phyloP scores from a whole-genome alignment of 1,140 invertebrate species.

The Archivesica marissinica region DNA sequence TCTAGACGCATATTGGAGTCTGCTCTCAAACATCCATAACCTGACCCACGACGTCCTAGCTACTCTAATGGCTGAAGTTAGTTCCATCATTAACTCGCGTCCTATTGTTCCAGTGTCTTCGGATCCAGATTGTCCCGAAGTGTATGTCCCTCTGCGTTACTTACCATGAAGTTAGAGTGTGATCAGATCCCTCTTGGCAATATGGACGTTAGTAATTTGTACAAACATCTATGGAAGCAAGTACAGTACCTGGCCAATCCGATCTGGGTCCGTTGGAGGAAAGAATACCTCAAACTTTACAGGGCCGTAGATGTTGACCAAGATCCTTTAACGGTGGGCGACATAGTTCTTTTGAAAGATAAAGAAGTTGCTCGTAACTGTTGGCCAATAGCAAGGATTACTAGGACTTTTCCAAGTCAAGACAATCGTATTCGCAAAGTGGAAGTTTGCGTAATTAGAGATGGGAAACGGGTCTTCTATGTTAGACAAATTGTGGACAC shows the following conservation, averaged over 20 bases:
- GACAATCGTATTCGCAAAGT: conserved; percentile 39
- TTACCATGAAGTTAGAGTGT: conserved; percentile 26
- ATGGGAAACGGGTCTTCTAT: not conserved
- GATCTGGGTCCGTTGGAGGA: conserved; percentile 58
- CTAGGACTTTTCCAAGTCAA: not conserved
- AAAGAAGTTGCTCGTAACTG: not conserved
- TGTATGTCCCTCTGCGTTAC: conserved; percentile 33
- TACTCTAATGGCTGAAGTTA: conserved; percentile 60
- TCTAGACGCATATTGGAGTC: conserved; percentile 46
- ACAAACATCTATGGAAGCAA: conserved; percentile 26
- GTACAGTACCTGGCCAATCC: conserved; percentile 46
- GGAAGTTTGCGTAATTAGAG: not conserved
- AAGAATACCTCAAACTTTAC: conserved; percentile 48
- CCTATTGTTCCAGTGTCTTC: conserved; percentile 55
- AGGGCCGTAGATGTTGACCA: conserved; percentile 6
- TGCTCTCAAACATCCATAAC: conserved; percentile 28
- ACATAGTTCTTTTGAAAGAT: conserved; percentile 44
- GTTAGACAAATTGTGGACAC: not conserved
- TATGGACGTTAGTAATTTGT: conserved; percentile 26
- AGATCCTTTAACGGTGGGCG: not conserved
- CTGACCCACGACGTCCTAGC: conserved; percentile 58
- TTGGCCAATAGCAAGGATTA: not conserved
- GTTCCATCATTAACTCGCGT: conserved; percentile 61
- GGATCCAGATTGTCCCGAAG: no score
- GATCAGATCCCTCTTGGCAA: not conserved